Evolutionary conservation across 2,888 invertebrate species (phyloP), one percentile per base, ranked within the genome.

Genomic region (Diadromus collaris): DNA sequence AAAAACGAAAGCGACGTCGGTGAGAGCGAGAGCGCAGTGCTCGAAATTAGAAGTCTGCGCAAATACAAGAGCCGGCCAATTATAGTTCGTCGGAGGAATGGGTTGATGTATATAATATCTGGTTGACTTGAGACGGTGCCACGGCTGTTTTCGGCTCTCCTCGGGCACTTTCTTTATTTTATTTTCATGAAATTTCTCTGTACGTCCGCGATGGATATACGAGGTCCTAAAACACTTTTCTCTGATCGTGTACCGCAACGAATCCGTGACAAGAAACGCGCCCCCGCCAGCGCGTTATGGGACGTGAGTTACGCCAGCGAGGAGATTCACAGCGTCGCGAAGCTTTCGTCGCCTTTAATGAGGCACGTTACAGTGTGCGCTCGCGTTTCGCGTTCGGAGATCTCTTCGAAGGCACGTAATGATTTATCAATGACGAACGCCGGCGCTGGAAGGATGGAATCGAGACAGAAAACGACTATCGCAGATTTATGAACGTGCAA

Each of bases 341-440:
- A 60, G 54, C 54, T 76, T 81, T 83, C 84, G 85, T 83, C 82
- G 84, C 83, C 82, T 85, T 85, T 86, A 85, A 86, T 85, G 86
- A 85, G 83, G 81, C 84, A 82, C 76, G 79, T 81, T 79, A 65
- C 79, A 74, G 79, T 21, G 38, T 56, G 60, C 16, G 32, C 19
- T 24, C 16, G 51, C 32, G 38, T 24, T 4, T 21, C 19, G 41
- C 9, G 10, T 51, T 32, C 48, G 21, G 13, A 19, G 44, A 69
- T 48, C 54, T 44, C 48, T 27, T 41, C 19, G 44, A 60, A 29
- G 48, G 41, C 32, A 32, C 34, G 61, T 46, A 54, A 65, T 56
- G 67, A 75, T 61, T 70, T 78, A 65, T 70, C 70, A 54, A 75
- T 70, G 67, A 75, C 61, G 67, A 71, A 75, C 64, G 48, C 16